Percentiles rank a stretch among this genome's conserved stretches.
phyloP scores from a whole-genome alignment of 2,888 invertebrate species.

The Lumbricus terrestris region DNA sequence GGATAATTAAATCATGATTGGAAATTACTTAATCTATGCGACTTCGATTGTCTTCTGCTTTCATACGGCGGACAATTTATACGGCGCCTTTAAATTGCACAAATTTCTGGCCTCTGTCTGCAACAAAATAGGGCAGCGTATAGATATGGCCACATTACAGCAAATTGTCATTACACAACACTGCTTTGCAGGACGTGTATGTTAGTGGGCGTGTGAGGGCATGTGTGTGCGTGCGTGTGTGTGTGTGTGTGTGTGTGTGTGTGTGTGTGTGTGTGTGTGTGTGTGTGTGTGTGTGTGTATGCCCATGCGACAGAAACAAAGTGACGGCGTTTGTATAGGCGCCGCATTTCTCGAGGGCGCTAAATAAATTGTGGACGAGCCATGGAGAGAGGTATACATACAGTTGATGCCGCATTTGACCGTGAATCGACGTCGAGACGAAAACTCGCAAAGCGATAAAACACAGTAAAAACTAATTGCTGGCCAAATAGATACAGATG shows the following conservation, averaged over 20 bases:
- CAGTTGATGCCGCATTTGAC: neutral
- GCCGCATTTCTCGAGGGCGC: neutral
- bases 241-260: too few relatives aligned
- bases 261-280: too few relatives aligned
- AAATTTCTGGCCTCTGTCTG: too few relatives aligned
- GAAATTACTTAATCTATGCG: too few relatives aligned
- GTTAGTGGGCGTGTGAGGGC: neutral
- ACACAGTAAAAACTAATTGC: neutral
- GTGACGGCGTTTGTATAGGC: neutral
- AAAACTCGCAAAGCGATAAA: neutral
- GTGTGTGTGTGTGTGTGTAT: neutral
- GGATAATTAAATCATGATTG: too few relatives aligned
- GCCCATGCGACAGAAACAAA: neutral
- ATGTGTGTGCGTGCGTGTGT: neutral
- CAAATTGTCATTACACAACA: too few relatives aligned
- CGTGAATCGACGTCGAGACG: neutral
- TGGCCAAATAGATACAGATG: neutral
- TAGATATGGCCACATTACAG: too few relatives aligned
- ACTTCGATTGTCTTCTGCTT: too few relatives aligned
- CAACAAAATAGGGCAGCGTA: too few relatives aligned
- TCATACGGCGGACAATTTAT: too few relatives aligned
- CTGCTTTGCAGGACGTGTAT: too few relatives aligned
- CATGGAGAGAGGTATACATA: neutral
- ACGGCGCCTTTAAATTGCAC: too few relatives aligned
- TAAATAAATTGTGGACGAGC: neutral